These are phyloP conservation scores for Aleiodes alternator DNA, from an alignment of 2,888 invertebrate genomes.

Conservation along the genomic window DNA sequence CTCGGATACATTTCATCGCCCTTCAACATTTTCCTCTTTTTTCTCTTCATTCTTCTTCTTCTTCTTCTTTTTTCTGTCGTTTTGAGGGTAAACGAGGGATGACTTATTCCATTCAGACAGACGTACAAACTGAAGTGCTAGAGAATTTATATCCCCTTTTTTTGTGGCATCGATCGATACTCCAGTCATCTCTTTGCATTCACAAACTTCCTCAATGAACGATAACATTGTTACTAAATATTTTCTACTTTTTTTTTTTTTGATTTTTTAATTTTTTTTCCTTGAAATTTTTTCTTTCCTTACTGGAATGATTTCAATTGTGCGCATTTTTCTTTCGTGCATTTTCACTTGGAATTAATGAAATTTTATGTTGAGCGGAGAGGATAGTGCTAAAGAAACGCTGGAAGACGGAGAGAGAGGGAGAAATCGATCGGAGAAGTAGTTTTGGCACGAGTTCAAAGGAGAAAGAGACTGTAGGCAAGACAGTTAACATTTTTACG, in stretches of 20 bases:
- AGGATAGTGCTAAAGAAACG: not conserved
- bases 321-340: not conserved
- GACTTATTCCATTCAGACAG: not conserved
- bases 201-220: constrained; percentile 5
- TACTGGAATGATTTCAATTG: not conserved
- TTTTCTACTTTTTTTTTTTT: not conserved
- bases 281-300: not conserved
- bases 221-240: not conserved
- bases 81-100: constrained; percentile 2
- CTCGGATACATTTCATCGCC: not conserved
- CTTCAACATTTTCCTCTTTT: constrained; percentile 4
- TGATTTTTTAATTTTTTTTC: too few relatives aligned
- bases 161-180: constrained; percentile 26
- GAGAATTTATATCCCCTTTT: constrained; percentile 38
- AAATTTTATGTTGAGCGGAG: not conserved
- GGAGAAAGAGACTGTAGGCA: not conserved
- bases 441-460: constrained; percentile 51
- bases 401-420: constrained; percentile 18
- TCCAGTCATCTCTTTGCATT: constrained; percentile 5
- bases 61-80: constrained; percentile 22
- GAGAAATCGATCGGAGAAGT: constrained; percentile 52
- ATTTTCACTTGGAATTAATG: not conserved
- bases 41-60: constrained; percentile 17
- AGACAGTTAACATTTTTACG: not conserved
- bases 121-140: constrained; percentile 2